Base-by-base conservation (phyloP, 2,888 invertebrate species). In the Corythucha ciliata region DNA sequence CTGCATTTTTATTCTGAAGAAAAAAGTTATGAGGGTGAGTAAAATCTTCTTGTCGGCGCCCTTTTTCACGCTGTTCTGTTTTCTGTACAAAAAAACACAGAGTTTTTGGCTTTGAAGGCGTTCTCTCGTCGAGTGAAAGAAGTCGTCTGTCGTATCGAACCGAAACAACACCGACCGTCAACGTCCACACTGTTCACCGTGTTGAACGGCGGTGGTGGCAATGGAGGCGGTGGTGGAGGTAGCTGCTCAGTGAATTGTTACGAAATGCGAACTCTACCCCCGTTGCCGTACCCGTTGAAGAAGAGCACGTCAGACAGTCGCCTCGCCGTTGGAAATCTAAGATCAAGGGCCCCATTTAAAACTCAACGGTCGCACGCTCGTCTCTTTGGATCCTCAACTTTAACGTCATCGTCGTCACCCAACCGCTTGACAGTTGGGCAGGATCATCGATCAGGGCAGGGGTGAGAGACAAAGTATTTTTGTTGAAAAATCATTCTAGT, bases 1-100 rank as follows among this genome's bases (percentile, higher is more conserved):
- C 65, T 68, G 79, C 40, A 79, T 85, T 46, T 78, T 84, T 56
- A 78, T 83, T 8, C 72, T 81, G 60, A 85, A 85, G 64, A 74
- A 72, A 20, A 78, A 79, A 60, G 74, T 83, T 8, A 36, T 51
- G 24, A 52, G 47, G 48, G 42, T 45, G 21, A 39, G 18, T 6
- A 34, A 16, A 34, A 7, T 34, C 18, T 7, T 34, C 14, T 34
- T 34, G 34, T 34, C 8, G 12, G 12, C n/a, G 12, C n/a, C n/a
- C 29, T 34, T 18, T 34, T 39, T 7, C 7, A 39, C 20, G 8
- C 4, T 18, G 40, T 18, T 39, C 40, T 16, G 10, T 14, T 36
- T 39, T 29, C 8, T 10, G 29, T 29, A 10, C n/a, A n/a, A n/a
- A n/a, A n/a, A n/a, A n/a, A n/a, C n/a, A n/a, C n/a, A n/a, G n/a